Evolutionary conservation across 2,888 invertebrate genomes (phyloP), one percentile per base, ranked within the genome.

Genomic region (Volucella zonaria): DNA sequence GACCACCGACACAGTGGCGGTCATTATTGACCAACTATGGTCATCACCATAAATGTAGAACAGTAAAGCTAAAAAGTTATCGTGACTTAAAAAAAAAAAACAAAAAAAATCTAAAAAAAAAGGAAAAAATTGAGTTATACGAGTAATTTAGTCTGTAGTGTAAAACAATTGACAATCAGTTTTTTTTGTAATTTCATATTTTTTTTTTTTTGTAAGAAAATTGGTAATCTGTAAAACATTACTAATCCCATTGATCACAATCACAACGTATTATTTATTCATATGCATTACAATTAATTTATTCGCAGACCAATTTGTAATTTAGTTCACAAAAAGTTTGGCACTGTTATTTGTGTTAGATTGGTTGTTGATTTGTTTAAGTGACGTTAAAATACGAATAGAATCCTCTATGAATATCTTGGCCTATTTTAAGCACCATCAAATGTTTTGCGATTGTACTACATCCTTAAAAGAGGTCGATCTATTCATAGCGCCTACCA

Each of bases 1-100:
- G 92, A 92, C 14, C 92, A 92, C 88, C 89, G 92, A 86, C 91
- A 92, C 64, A 91, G 90, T 76, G 90, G 90, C 42, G 90, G 90
- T 87, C 91, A 92, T 87, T 92, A 92, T 90, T 92, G 92, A 92
- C 91, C 91, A 88, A 91, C 91, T 87, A 92, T 92, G 92, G 89
- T 92, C 87, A 91, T 92, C 70, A 92, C 92, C 88, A 92, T 92
- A 86, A 92, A 92, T 87, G 89, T 92, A 90, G 92, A 92, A 88
- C 89, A 91, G 87, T 89, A 89, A 87, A 87, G 74, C 74, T 85
- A 82, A 87, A 76, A 73, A 43, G 47, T 64, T 58, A 58, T 79
- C 82, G 75, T 82, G 82, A 87, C 81, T 87, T 73, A 62, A 56
- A 74, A 82, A 62, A 56, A 74, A 82, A 18, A 79, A 54, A 79